Conservation (phyloP, 2,888 invertebrate species). For the Meandrusa payeni region DNA sequence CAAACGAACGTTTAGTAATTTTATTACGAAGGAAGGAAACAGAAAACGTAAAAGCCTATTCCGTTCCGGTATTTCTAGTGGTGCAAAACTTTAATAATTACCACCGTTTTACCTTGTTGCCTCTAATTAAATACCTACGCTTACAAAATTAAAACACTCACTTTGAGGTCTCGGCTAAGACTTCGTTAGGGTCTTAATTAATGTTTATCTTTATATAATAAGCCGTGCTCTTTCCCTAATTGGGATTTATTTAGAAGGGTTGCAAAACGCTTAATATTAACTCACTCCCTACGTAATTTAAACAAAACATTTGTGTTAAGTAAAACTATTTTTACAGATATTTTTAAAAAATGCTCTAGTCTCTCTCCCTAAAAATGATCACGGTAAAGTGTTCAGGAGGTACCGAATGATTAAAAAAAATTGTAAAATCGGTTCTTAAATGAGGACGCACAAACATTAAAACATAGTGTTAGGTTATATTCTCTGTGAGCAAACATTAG, state of each 20-base stretch:
- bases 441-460: no score
- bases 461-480: no score
- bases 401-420: no score
- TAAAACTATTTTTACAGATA: no score
- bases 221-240: slow-evolving; percentile 68
- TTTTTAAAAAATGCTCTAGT: no score
- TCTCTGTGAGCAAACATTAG: no score
- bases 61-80: slow-evolving; percentile 9
- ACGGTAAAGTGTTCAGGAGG: no score
- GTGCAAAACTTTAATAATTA: slow-evolving; percentile 19
- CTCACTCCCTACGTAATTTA: neutral
- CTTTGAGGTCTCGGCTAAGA: slow-evolving; percentile 56
- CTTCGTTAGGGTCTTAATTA: slow-evolving; percentile 65
- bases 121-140: slow-evolving; percentile 62
- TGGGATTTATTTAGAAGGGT: slow-evolving; percentile 57
- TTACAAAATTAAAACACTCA: slow-evolving; percentile 61
- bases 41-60: slow-evolving; percentile 3
- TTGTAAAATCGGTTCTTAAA: no score
- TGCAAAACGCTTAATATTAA: slow-evolving; percentile 28
- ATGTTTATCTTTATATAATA: slow-evolving; percentile 74
- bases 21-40: no score
- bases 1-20: no score
- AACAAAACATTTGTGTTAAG: no score
- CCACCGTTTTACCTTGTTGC: slow-evolving; percentile 27
- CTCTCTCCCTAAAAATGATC: no score